These are phyloP conservation scores for Papilio elwesi DNA, from an alignment of 2,888 invertebrate genomes.

Conservation along the genomic window DNA sequence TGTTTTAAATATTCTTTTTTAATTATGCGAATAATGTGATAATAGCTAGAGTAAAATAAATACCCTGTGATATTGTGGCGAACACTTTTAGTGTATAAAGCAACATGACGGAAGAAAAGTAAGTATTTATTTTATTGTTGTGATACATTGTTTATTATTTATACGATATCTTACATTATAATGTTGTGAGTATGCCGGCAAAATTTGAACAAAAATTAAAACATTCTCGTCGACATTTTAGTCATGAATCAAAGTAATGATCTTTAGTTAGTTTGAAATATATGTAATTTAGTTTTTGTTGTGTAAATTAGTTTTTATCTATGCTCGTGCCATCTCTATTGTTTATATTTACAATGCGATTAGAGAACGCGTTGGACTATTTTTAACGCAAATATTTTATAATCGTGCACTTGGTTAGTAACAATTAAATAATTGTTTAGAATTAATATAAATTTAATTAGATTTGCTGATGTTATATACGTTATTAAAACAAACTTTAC, in stretches of 20 bases:
- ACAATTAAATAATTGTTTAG: slow-evolving; percentile 1
- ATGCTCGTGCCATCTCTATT: slow-evolving; percentile 35
- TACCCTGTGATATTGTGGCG: slow-evolving; percentile 66
- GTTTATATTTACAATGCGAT: slow-evolving; percentile 34
- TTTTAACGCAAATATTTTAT: slow-evolving; percentile 21
- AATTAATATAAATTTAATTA: neutral
- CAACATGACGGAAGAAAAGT: slow-evolving; percentile 71
- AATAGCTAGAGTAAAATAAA: slow-evolving; percentile 47
- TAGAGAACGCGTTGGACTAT: slow-evolving; percentile 17
- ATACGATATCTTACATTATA: neutral
- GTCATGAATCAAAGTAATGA: neutral
- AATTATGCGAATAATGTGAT: slow-evolving; percentile 51
- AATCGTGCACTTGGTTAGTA: neutral
- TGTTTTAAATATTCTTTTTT: slow-evolving; percentile 42
- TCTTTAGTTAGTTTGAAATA: neutral
- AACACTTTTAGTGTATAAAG: slow-evolving; percentile 48
- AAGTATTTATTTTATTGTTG: slow-evolving; percentile 52
- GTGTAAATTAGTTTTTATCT: slow-evolving; percentile 26
- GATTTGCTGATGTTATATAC: neutral
- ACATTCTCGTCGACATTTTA: neutral
- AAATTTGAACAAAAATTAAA: neutral
- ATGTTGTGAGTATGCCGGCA: neutral
- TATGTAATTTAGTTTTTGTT: slow-evolving; percentile 17
- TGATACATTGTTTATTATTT: neutral
- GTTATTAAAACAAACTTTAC: neutral